Conservation (phyloP, 2,113 vertebrate species). For the Callipepla squamata region DNA sequence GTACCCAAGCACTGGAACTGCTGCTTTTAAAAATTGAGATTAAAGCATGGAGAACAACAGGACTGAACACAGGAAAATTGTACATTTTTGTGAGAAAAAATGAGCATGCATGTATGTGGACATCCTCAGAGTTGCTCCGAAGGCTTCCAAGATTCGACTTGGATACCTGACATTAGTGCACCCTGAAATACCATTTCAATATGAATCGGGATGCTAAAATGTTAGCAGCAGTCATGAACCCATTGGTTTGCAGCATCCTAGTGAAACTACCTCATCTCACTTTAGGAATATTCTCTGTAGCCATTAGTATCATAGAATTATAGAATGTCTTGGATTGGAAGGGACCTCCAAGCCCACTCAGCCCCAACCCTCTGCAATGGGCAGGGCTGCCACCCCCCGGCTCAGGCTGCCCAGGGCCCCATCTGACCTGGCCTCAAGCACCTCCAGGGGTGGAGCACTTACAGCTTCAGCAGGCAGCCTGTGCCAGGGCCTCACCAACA, state of each 20-base stretch:
- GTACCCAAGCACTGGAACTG: not conserved
- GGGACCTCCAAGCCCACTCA: too few relatives aligned
- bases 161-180: not conserved
- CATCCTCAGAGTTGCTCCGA: not conserved
- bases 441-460: too few relatives aligned
- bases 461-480: too few relatives aligned
- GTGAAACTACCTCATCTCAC: not conserved
- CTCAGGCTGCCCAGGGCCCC: too few relatives aligned
- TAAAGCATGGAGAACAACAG: not conserved
- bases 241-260: too few relatives aligned
- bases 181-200: not conserved
- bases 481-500: too few relatives aligned
- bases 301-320: not conserved
- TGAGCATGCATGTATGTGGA: not conserved
- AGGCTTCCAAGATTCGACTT: not conserved
- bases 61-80: not conserved
- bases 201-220: not conserved
- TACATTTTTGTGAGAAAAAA: not conserved
- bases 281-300: not conserved
- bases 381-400: too few relatives aligned
- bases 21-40: not conserved
- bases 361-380: too few relatives aligned
- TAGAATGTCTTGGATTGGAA: too few relatives aligned
- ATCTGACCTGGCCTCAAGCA: too few relatives aligned
- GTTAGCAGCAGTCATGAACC: too few relatives aligned